Percentiles rank a stretch among this genome's conserved stretches.
Evolutionary conservation across 2,797 vertebrate species (phyloP).

Genomic region (Cottoperca gobio): DNA sequence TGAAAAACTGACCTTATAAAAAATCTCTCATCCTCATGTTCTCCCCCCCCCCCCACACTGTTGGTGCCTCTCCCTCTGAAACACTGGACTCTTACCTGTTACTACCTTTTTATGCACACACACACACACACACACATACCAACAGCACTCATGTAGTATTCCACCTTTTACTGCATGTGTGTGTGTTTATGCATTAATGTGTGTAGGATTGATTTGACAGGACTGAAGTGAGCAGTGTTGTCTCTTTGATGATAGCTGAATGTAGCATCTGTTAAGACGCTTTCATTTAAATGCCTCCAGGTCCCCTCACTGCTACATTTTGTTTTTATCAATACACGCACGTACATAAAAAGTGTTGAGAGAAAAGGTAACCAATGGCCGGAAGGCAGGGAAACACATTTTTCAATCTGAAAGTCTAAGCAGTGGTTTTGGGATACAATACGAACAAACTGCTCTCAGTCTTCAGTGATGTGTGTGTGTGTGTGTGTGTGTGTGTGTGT

Average conservation of each 20-base stretch:
- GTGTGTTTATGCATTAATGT: background rate
- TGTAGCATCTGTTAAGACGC: conserved; percentile 8
- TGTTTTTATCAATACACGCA: conserved; percentile 22
- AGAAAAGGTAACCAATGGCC: background rate
- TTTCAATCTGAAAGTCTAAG: background rate
- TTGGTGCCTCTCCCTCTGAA: background rate
- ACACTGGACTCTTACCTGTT: conserved; percentile 1
- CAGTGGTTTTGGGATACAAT: background rate
- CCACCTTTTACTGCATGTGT: background rate
- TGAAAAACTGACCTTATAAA: conserved; percentile 37
- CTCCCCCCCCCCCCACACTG: background rate
- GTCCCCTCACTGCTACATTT: conserved; percentile 1
- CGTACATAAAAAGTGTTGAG: background rate
- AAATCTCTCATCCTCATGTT: conserved; percentile 7
- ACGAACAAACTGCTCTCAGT: background rate
- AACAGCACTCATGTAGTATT: conserved; percentile 6
- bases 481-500: too few relatives aligned
- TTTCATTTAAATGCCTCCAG: conserved; percentile 26
- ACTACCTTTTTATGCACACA: background rate
- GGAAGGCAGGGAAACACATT: conserved; percentile 6
- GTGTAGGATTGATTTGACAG: conserved; percentile 1
- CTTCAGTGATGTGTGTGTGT: too few relatives aligned
- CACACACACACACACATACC: too few relatives aligned
- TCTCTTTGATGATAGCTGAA: conserved; percentile 17
- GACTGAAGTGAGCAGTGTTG: background rate